A percentile compares a stretch with the other conserved stretches of the same genome.
These are phyloP conservation scores for Pavo muticus DNA, from an alignment of 2,113 vertebrate genomes.

Conservation along the genomic window DNA sequence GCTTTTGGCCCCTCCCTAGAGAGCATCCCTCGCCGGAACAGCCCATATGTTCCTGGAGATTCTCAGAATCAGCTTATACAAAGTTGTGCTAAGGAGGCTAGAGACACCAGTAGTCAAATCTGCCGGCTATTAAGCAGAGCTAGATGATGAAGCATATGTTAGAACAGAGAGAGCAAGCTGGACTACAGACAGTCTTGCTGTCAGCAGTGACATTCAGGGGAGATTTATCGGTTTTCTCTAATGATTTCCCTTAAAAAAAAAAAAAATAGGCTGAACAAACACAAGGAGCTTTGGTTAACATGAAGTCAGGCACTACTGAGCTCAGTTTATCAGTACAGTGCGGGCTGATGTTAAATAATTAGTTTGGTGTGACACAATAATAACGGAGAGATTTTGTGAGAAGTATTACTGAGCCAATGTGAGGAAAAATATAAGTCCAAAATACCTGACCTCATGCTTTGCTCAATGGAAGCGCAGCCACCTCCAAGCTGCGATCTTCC, in stretches of 20 bases:
- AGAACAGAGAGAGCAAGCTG: not conserved
- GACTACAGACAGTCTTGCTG: not conserved
- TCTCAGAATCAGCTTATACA: conserved; percentile 70
- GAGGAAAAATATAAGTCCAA: not conserved
- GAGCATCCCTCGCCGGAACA: not conserved
- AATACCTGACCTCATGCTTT: not conserved
- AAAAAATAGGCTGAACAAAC: not conserved
- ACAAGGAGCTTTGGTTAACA: not conserved
- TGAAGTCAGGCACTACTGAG: not conserved
- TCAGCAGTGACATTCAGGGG: not conserved
- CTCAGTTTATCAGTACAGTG: not conserved
- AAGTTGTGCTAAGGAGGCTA: conserved; percentile 63
- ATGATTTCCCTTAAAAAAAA: not conserved
- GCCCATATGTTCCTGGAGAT: conserved; percentile 43
- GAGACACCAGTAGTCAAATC: conserved; percentile 57
- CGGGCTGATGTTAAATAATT: not conserved
- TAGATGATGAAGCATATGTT: conserved; percentile 55
- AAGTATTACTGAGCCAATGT: not conserved
- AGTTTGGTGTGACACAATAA: not conserved
- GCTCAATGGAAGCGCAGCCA: not conserved
- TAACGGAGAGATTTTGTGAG: not conserved
- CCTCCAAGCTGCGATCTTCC: not conserved
- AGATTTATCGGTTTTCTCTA: not conserved
- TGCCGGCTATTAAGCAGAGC: conserved; percentile 51
- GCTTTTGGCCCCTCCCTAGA: not conserved